phyloP scores from a whole-genome alignment of 1,140 invertebrate genomes.

The Lordiphosa collinella region DNA sequence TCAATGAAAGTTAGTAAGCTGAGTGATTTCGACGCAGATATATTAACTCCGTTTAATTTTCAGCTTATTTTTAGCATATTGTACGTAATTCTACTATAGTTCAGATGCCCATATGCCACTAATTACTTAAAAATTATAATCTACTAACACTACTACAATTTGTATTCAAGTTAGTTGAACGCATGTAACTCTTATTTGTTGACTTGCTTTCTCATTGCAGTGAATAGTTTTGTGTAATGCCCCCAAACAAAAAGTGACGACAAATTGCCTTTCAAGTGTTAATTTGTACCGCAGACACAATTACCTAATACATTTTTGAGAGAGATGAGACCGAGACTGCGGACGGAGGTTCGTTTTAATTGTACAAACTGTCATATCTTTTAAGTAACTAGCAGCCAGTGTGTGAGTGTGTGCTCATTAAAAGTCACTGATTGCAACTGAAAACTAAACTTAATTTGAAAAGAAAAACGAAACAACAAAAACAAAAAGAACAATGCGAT shows the following conservation, averaged over 20 bases:
- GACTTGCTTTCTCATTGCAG: conserved; percentile 6
- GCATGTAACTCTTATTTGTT: conserved; percentile 7
- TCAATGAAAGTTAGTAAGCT: no score
- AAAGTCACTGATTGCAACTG: conserved; percentile 39
- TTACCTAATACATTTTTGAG: conserved; percentile 68
- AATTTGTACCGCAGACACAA: conserved; percentile 75
- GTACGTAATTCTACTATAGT: no score
- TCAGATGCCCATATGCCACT: no score
- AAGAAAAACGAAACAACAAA: neutral
- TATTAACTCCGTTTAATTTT: no score
- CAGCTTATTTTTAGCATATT: no score
- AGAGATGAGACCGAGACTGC: conserved; percentile 31
- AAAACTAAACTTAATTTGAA: conserved; percentile 5
- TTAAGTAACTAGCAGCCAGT: conserved; percentile 15
- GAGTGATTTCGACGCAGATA: no score
- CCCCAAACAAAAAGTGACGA: conserved; percentile 40
- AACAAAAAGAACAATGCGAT: neutral
- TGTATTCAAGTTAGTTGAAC: neutral
- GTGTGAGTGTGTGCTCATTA: conserved; percentile 38
- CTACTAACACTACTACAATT: no score
- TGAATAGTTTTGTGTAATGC: conserved; percentile 23
- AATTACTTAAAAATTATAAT: no score
- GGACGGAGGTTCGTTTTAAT: conserved; percentile 31
- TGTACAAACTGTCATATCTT: conserved; percentile 42
- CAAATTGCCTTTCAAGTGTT: conserved; percentile 70